Conservation (phyloP, 1,140 invertebrate genomes). For the Antheraea mylitta region DNA sequence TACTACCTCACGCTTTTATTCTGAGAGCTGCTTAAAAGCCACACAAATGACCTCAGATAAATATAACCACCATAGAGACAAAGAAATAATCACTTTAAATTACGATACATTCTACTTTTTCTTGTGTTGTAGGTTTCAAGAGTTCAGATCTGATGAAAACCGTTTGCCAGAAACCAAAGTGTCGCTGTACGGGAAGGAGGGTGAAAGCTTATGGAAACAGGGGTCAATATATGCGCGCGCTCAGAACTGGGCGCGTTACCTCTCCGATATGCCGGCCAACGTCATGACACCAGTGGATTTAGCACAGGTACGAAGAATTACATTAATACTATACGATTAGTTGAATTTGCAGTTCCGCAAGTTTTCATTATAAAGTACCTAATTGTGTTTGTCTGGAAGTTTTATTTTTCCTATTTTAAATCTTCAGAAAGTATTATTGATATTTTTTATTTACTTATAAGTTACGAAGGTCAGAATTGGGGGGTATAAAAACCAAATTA, state of each 20-base stretch:
- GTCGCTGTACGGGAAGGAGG: constrained; percentile 43
- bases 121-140: constrained; percentile 68
- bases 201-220: constrained; percentile 58
- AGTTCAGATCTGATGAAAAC: constrained; percentile 80
- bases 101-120: not conserved
- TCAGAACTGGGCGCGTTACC: constrained; percentile 88
- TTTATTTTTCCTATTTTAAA: no score
- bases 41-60: no score
- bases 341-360: no score
- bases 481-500: no score
- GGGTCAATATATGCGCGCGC: constrained; percentile 83
- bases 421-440: no score
- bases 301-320: constrained; percentile 80
- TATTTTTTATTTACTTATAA: no score
- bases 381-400: no score
- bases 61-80: not conserved
- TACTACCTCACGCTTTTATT: no score
- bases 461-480: no score
- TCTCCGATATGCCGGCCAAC: constrained; percentile 90
- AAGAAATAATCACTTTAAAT: not conserved
- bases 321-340: no score
- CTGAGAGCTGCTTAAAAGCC: no score
- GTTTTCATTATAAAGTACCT: no score
- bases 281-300: constrained; percentile 89
- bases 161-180: constrained; percentile 56